phyloP scores from a whole-genome alignment of 1,140 invertebrate species.

The Ceratina japonica region DNA sequence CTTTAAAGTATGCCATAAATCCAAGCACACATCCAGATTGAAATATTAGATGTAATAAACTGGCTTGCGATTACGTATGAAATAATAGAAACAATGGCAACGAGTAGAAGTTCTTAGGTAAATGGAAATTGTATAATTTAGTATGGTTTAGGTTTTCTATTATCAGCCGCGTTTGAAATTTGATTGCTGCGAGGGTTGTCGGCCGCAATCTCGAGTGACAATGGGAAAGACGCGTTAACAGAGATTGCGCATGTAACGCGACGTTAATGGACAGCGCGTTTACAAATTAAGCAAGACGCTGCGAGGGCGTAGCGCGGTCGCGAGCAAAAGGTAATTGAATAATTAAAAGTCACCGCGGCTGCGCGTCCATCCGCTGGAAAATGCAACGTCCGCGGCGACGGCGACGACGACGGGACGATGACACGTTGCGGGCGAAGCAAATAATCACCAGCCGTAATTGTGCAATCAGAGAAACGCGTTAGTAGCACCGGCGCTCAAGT shows the following conservation, averaged over 20 bases:
- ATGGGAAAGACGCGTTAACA: too few relatives aligned
- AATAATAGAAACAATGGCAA: too few relatives aligned
- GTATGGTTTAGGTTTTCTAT: too few relatives aligned
- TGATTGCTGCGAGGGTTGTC: too few relatives aligned
- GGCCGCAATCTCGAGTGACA: too few relatives aligned
- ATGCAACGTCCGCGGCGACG: not conserved
- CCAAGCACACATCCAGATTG: too few relatives aligned
- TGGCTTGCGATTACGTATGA: too few relatives aligned
- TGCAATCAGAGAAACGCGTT: conserved; percentile 27
- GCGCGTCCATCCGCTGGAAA: not conserved
- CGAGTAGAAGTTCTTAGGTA: too few relatives aligned
- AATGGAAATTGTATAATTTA: too few relatives aligned
- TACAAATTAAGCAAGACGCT: conserved; percentile 33
- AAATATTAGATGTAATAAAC: too few relatives aligned
- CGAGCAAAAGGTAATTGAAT: conserved; percentile 48
- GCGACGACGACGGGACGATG: not conserved
- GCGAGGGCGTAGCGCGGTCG: not conserved
- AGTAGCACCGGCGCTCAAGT: conserved; percentile 13
- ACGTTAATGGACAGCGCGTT: not conserved
- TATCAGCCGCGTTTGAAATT: too few relatives aligned
- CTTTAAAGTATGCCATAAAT: too few relatives aligned
- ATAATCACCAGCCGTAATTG: conserved; percentile 44
- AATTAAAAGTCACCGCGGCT: conserved; percentile 52
- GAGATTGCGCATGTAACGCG: not conserved
- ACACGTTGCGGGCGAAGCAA: conserved; percentile 16